Evolutionary conservation across 2,888 invertebrate species (phyloP).

Genomic region (Caenorhabditis auriculariae): DNA sequence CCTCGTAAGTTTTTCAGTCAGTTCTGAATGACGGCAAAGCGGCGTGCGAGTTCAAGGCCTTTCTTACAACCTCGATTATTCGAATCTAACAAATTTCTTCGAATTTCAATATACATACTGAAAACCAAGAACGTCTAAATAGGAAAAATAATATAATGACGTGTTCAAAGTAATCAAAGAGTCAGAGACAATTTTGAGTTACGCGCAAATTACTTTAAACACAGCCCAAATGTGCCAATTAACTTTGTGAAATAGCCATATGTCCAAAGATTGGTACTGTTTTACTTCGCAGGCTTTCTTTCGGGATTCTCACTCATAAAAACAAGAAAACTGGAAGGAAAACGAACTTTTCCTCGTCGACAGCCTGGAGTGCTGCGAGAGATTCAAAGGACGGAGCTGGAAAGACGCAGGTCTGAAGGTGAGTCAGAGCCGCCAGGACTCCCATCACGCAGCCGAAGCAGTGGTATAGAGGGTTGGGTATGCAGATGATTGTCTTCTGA

Average conservation of each 20-base stretch:
- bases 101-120: too few relatives aligned
- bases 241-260: too few relatives aligned
- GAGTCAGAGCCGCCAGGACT: conserved; percentile 70
- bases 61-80: too few relatives aligned
- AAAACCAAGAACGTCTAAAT: background rate
- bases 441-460: conserved; percentile 77
- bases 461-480: conserved; percentile 69
- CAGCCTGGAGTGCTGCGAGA: conserved; percentile 71
- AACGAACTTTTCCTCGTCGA: conserved; percentile 75
- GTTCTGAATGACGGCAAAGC: background rate
- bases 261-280: too few relatives aligned
- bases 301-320: too few relatives aligned
- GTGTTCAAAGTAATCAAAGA: too few relatives aligned
- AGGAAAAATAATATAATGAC: background rate
- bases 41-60: too few relatives aligned
- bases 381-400: conserved; percentile 70
- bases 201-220: too few relatives aligned
- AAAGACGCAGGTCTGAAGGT: conserved; percentile 65
- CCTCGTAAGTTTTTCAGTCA: conserved; percentile 4
- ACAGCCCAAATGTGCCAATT: too few relatives aligned
- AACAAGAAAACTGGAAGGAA: conserved; percentile 33
- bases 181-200: too few relatives aligned
- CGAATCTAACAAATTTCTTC: too few relatives aligned
- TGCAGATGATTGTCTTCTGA: conserved; percentile 47
- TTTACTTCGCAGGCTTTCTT: too few relatives aligned